Conservation (phyloP, 1,140 invertebrate species). For the Notospermus geniculatus region DNA sequence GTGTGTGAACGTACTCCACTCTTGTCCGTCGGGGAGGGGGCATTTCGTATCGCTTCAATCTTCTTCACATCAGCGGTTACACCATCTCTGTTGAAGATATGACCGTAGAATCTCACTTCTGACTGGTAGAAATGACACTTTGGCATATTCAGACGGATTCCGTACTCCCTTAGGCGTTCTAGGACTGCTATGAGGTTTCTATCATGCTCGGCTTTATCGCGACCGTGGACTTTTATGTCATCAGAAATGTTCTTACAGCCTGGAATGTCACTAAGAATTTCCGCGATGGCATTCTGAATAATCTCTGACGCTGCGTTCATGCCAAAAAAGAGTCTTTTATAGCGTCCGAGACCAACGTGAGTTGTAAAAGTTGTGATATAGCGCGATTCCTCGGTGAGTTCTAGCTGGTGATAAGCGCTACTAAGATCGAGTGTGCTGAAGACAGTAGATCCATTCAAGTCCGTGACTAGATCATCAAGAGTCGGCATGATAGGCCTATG, state of each 20-base stretch:
- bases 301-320: constrained; percentile 27
- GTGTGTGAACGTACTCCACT: too few species aligned
- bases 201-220: constrained; percentile 17
- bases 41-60: too few species aligned
- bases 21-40: too few species aligned
- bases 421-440: constrained; percentile 34
- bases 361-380: constrained; percentile 30
- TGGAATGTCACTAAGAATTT: constrained; percentile 21
- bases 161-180: too few species aligned
- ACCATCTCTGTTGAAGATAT: too few species aligned
- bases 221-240: constrained; percentile 22
- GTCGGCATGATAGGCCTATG: constrained; percentile 34
- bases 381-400: constrained; percentile 29
- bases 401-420: constrained; percentile 34
- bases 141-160: too few species aligned
- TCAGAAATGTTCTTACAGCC: constrained; percentile 19
- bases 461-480: constrained; percentile 29
- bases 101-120: too few species aligned
- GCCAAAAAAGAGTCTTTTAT: constrained; percentile 34
- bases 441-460: constrained; percentile 26
- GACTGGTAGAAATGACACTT: too few species aligned
- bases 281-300: constrained; percentile 19
- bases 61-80: too few species aligned
- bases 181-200: too few species aligned
- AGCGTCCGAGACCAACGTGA: constrained; percentile 24